Base-by-base conservation (phyloP, 1,140 invertebrate genomes). In the Euura saliciscinereae region DNA sequence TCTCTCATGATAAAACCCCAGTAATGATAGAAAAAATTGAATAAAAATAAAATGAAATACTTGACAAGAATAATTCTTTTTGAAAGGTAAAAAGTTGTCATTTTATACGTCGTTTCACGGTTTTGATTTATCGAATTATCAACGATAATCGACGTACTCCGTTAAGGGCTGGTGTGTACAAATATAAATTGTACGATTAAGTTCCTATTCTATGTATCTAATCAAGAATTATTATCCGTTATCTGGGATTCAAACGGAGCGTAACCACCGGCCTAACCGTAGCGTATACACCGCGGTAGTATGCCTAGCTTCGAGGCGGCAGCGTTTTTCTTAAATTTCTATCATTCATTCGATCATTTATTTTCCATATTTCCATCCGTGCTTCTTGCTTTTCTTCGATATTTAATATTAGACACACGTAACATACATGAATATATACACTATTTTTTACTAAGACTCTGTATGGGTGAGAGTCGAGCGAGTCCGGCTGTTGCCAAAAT, bases 171-270 rank as follows among this genome's bases (percentile, higher is more conserved):
- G 78, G 74, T 75, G 65, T 71, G 74, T 28, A 28, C 28, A 28
- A 28, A 28, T 28, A 28, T 28, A 75, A 66, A 64, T 77, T 73
- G 76, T 78, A 77, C 75, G 70, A 79, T 82, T 80, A 83, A 84
- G 81, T 83, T 85, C 80, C 80, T 85, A 82, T 82, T 3, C 13
- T 83, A 80, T 72, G 70, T 51, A 70, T 78, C 71, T 78, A 71
- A 79, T 71, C 51, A 72, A 81, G 43, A 76, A 76, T 80, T 76
- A 78, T 80, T 78, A 77, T 71, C 74, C 69, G 71, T 76, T 75
- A 43, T 77, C 68, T 46, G 71, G 28, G 71, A 79, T 74, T 76
- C 51, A 69, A 77, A 66, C 59, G 59, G 75, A 74, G 69, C 66
- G 71, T 70, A 5, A 64, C 46, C 28, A 67, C 68, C 70, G 73